Base-by-base conservation (phyloP, 2,797 vertebrate genomes). In the Periparus ater region DNA sequence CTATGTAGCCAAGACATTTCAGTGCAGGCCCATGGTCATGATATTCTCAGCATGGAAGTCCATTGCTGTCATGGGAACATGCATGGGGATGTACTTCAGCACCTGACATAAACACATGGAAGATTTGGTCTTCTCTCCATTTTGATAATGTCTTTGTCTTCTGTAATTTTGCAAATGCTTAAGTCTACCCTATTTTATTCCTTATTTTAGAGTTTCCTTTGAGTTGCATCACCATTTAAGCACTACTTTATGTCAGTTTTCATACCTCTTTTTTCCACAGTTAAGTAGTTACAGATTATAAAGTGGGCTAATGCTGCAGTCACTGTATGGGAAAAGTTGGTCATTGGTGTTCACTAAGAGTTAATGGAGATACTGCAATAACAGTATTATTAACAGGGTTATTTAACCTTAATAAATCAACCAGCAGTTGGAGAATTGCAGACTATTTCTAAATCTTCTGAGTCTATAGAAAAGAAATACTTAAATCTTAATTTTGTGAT, bases 401-500 rank as follows among this genome's bases (percentile, higher is more conserved):
- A 40, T 40, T 40, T 40, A 85, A 77, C 51, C 68, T 70, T 51
- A 44, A 81, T 79, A 83, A 74, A 85, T 76, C 55, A 93, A 57
- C 25, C 15, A 66, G 40, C 65, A 85, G 22, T 5, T 82, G 25
- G 48, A 91, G 63, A 82, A 74, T 77, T 81, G 76, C 0, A 0
- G 87, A 29, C 68, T 65, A 13, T 72, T 85, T 89, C 68, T 86
- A 77, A 89, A 74, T 93, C 72, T 20, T 75, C 40, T 17, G 40
- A 83, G 75, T 77, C 47, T 61, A 1, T 22, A 44, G 90, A 86
- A 92, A 95, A 91, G 77, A 93, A 91, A 85, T 77, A 21, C 65
- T 77, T 91, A 89, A 88, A 95, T 91, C 88, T 94, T 91, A 66
- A 48, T 96, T 92, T 78, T 55, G 27, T 67, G 54, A 71, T 93